These are phyloP conservation scores for Xenus cinereus DNA, from an alignment of 2,113 vertebrate genomes.

Conservation along the genomic window DNA sequence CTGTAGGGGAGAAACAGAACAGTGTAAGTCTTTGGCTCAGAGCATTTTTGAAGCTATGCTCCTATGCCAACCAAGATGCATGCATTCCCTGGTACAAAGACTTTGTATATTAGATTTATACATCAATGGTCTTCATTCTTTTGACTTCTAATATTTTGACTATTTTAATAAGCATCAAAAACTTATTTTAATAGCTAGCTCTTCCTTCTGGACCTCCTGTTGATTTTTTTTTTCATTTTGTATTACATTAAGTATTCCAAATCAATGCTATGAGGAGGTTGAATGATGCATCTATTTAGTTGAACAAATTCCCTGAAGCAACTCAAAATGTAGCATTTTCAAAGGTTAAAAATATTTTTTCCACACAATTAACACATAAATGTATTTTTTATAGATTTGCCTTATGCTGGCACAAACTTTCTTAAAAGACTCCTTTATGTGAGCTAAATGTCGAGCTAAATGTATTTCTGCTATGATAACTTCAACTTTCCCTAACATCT, in stretches of 20 bases:
- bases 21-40: not conserved
- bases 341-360: constrained; percentile 56
- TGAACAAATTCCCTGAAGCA: constrained; percentile 22
- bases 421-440: not conserved
- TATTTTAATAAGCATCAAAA: not conserved
- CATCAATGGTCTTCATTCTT: not conserved
- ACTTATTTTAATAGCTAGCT: not conserved
- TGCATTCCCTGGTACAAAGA: not conserved
- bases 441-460: not conserved
- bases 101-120: not conserved
- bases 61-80: not conserved
- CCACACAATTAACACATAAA: constrained; percentile 53
- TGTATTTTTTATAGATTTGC: constrained; percentile 45
- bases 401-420: constrained; percentile 18
- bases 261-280: constrained; percentile 41
- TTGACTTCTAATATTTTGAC: not conserved
- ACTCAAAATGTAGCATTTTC: constrained; percentile 41
- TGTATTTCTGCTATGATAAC: not conserved
- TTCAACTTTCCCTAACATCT: constrained; percentile 35
- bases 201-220: not conserved
- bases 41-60: not conserved
- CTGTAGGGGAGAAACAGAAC: not conserved
- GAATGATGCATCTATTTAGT: constrained; percentile 2
- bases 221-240: not conserved
- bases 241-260: not conserved